phyloP scores from a whole-genome alignment of 2,888 invertebrate species.

The Leucophora obtusa region DNA sequence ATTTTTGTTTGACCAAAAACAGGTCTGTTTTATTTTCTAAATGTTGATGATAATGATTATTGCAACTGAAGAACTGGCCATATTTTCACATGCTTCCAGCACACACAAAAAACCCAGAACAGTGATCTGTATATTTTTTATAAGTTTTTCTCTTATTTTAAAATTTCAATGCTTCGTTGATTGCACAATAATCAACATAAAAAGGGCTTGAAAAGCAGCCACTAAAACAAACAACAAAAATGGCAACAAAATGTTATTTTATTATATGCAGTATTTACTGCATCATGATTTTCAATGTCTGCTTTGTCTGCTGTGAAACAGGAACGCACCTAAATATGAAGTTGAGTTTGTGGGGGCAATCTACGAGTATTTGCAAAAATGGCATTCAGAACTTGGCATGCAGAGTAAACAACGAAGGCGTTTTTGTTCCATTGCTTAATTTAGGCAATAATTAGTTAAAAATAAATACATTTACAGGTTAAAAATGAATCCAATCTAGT shows the following conservation, averaged over 20 bases:
- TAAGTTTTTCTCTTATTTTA: slow-evolving; percentile 25
- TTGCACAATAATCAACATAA: slow-evolving; percentile 73
- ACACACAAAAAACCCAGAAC: slow-evolving; percentile 45
- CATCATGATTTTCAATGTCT: slow-evolving; percentile 42
- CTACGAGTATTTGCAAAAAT: too few species aligned
- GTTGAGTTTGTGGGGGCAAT: too few species aligned
- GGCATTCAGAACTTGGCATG: too few species aligned
- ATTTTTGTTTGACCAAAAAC: slow-evolving; percentile 36
- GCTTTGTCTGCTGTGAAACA: slow-evolving; percentile 18
- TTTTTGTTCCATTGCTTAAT: too few species aligned
- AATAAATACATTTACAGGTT: too few species aligned
- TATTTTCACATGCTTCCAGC: slow-evolving; percentile 24
- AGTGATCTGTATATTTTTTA: slow-evolving; percentile 51
- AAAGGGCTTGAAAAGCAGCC: slow-evolving; percentile 49
- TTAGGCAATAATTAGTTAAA: too few species aligned
- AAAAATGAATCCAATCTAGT: too few species aligned
- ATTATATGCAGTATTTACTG: slow-evolving; percentile 52
- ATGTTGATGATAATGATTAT: slow-evolving; percentile 47
- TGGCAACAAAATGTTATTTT: slow-evolving; percentile 38
- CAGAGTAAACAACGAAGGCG: too few species aligned
- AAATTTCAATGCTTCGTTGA: slow-evolving; percentile 74
- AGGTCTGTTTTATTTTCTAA: slow-evolving; percentile 28
- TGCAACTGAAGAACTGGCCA: slow-evolving; percentile 27
- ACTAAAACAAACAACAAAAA: slow-evolving; percentile 23
- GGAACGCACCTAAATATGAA: too few species aligned